A percentile compares a stretch with the other conserved stretches of the same genome.
phyloP scores from a whole-genome alignment of 2,113 vertebrate species.

The Coreoperca whiteheadi region DNA sequence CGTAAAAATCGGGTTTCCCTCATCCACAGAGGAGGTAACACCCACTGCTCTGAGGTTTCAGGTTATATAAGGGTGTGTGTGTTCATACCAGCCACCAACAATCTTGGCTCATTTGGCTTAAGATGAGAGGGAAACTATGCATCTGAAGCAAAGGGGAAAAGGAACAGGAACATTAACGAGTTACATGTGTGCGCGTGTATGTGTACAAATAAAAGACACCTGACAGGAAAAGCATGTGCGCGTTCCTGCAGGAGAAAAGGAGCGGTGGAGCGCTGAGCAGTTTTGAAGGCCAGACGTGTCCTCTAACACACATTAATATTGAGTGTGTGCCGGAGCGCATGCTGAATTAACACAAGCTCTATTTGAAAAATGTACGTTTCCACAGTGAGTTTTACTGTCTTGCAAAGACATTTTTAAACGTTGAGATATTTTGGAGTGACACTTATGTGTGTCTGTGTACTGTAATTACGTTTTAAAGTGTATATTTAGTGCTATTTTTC shows the following conservation, averaged over 20 bases:
- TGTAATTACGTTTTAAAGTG: neutral
- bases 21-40: constrained; percentile 46
- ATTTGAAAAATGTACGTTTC: neutral
- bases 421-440: neutral
- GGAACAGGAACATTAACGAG: constrained; percentile 27
- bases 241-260: neutral
- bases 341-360: constrained; percentile 5
- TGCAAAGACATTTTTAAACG: neutral
- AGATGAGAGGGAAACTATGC: constrained; percentile 61
- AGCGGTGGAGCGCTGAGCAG: neutral
- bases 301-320: constrained; percentile 23
- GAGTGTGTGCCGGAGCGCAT: neutral
- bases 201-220: constrained; percentile 46
- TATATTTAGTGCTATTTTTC: neutral
- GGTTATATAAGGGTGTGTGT: constrained; percentile 36
- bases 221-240: constrained; percentile 54
- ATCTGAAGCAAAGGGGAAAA: constrained; percentile 23
- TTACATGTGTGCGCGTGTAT: neutral
- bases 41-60: constrained; percentile 46
- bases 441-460: neutral
- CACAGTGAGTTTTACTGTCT: neutral
- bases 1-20: constrained; percentile 19
- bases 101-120: constrained; percentile 61
- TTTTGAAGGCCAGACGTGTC: constrained; percentile 35
- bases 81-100: constrained; percentile 19